Percentiles rank a stretch among this genome's conserved stretches.
These are phyloP conservation scores for Nycteola revayana DNA, from an alignment of 2,888 invertebrate genomes.

Conservation along the genomic window DNA sequence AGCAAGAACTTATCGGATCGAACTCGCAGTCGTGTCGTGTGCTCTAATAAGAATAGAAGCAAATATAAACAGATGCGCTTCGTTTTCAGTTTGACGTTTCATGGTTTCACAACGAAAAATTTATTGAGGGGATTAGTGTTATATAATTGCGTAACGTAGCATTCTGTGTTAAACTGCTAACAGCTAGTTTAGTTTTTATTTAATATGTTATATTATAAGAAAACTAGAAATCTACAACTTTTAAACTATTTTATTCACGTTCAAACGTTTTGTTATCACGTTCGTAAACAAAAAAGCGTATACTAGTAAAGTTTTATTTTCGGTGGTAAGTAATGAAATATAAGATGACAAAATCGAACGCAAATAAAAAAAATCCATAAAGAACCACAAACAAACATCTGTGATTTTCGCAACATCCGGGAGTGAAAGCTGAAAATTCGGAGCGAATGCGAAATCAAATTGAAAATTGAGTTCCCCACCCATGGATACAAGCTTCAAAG, in stretches of 20 bases:
- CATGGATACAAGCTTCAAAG: conserved; percentile 46
- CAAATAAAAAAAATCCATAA: conserved; percentile 18
- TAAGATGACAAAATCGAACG: too few species aligned
- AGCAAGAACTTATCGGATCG: too few species aligned
- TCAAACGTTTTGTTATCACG: too few species aligned
- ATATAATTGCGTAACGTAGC: background rate
- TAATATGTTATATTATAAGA: too few species aligned
- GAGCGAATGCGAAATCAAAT: conserved; percentile 60
- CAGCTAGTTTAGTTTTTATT: background rate
- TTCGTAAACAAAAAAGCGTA: too few species aligned
- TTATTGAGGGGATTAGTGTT: too few species aligned
- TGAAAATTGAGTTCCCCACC: conserved; percentile 58
- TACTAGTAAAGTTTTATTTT: too few species aligned
- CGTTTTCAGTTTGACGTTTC: conserved; percentile 5
- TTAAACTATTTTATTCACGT: too few species aligned
- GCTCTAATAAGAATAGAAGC: conserved; percentile 5
- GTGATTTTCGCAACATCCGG: conserved; percentile 40
- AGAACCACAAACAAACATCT: conserved; percentile 27
- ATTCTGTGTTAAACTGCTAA: conserved; percentile 1
- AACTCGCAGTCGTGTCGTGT: conserved; percentile 2
- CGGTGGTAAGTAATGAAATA: too few species aligned
- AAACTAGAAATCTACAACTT: too few species aligned
- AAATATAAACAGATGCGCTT: conserved; percentile 15
- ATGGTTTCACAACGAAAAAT: conserved; percentile 8
- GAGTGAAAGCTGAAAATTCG: conserved; percentile 43